Percentiles rank a stretch among this genome's conserved stretches.
These are phyloP conservation scores for Phylloscopus whistleri DNA, from an alignment of 2,113 vertebrate genomes.

Conservation along the genomic window DNA sequence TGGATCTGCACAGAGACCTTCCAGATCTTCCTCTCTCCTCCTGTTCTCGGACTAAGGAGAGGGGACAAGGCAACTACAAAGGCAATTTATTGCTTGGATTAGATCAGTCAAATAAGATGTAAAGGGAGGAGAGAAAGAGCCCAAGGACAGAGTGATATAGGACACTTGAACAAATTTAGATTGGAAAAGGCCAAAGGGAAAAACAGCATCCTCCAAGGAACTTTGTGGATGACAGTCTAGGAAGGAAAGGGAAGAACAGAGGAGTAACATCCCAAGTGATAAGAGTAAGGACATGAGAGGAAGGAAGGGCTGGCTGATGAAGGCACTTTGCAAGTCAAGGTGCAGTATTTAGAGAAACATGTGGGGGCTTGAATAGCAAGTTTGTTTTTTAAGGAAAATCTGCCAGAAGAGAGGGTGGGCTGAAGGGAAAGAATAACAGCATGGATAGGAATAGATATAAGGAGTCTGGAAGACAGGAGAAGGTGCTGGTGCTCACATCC, in stretches of 20 bases:
- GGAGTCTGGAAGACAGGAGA: neutral
- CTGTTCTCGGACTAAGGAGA: neutral
- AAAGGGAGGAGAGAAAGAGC: neutral
- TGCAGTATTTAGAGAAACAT: constrained; percentile 21
- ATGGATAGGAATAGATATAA: neutral
- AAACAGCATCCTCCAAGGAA: neutral
- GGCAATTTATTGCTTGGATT: neutral
- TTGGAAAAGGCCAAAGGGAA: neutral
- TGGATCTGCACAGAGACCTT: neutral
- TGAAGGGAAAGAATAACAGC: constrained; percentile 12
- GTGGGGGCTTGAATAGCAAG: neutral
- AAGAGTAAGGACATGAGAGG: neutral
- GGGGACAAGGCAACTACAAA: neutral
- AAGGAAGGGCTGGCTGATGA: neutral
- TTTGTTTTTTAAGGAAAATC: neutral
- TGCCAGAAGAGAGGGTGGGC: constrained; percentile 26
- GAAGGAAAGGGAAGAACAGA: neutral
- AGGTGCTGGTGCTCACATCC: neutral
- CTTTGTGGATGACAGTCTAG: neutral
- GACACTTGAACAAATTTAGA: neutral
- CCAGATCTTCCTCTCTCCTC: neutral
- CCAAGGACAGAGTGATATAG: neutral
- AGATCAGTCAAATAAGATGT: neutral
- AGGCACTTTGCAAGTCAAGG: constrained; percentile 2
- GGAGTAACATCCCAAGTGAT: neutral